Evolutionary conservation across 2,888 invertebrate species (phyloP).

Genomic region (Apomyelois bistriatella): DNA sequence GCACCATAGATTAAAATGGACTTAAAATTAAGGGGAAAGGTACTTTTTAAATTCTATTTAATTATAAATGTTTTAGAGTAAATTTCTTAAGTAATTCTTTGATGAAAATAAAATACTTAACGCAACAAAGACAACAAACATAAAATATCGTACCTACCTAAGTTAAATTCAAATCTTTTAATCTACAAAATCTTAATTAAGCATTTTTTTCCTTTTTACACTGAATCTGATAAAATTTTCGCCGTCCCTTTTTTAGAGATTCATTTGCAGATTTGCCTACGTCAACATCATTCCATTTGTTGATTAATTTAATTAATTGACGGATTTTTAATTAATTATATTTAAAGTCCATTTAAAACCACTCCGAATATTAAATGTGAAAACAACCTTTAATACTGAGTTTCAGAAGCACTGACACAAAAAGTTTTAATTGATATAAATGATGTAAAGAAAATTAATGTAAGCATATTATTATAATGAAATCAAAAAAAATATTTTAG

Average conservation of each 20-base stretch:
- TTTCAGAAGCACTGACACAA: too few species aligned
- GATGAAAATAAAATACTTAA: not conserved
- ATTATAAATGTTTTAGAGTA: too few species aligned
- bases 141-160: not conserved
- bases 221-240: not conserved
- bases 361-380: conserved; percentile 8
- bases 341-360: conserved; percentile 11
- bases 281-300: conserved; percentile 13
- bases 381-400: not conserved
- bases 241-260: not conserved
- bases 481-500: too few species aligned
- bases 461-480: too few species aligned
- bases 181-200: not conserved
- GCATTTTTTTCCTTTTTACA: not conserved
- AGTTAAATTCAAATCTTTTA: not conserved
- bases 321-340: conserved; percentile 19
- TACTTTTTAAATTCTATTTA: too few species aligned
- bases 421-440: too few species aligned
- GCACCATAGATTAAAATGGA: too few species aligned
- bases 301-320: conserved; percentile 19
- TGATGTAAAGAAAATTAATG: too few species aligned
- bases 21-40: too few species aligned
- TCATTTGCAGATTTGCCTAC: not conserved
- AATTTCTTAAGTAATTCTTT: not conserved
- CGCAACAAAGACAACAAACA: not conserved